phyloP scores from a whole-genome alignment of 2,113 vertebrate genomes.

The Gavialis gangeticus region DNA sequence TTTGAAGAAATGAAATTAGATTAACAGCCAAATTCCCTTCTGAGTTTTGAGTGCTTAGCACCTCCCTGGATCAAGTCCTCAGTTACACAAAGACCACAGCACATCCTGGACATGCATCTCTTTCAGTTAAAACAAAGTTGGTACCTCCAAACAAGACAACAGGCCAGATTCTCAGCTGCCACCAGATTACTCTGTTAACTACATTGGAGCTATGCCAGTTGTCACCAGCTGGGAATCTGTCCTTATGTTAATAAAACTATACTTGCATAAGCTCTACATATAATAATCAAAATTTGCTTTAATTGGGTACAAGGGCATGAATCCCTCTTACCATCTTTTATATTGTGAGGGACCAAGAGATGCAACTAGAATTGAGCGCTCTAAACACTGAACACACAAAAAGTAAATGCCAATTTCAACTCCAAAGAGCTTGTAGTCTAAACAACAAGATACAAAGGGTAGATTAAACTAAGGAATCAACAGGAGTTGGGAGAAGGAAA shows the following conservation, averaged over 20 bases:
- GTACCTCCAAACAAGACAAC: background rate
- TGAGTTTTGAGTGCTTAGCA: background rate
- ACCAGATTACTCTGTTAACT: conserved; percentile 12
- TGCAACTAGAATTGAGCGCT: background rate
- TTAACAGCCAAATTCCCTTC: background rate
- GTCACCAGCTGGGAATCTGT: conserved; percentile 16
- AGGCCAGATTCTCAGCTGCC: conserved; percentile 31
- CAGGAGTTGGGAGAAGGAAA: background rate
- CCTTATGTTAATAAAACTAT: conserved; percentile 5
- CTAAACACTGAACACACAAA: background rate
- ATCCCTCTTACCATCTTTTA: background rate
- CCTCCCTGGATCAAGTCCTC: background rate
- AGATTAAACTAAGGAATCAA: background rate
- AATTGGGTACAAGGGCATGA: background rate
- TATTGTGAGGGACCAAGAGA: background rate
- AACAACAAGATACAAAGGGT: background rate
- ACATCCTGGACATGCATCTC: background rate
- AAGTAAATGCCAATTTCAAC: background rate
- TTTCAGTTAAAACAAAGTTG: background rate
- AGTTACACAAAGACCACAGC: background rate
- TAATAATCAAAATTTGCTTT: background rate
- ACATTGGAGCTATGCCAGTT: conserved; percentile 41
- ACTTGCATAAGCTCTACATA: background rate
- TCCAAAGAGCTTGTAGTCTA: background rate
- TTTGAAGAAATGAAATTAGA: background rate